phyloP scores from a whole-genome alignment of 2,888 invertebrate species.

The Erebia epiphron region DNA sequence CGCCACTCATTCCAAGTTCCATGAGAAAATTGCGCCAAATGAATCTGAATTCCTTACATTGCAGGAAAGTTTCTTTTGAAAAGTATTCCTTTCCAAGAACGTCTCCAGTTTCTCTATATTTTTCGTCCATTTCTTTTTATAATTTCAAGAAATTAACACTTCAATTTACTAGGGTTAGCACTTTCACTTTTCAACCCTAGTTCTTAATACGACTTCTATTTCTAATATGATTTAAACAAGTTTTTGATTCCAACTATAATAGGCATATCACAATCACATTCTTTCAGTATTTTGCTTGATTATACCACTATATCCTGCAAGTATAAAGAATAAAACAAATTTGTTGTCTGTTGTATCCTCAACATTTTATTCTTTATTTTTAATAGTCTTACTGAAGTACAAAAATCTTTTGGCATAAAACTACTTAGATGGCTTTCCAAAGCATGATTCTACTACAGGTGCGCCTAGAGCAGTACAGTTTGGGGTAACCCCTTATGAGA shows the following conservation, averaged over 20 bases:
- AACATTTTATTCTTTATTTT: no score
- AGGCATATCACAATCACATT: no score
- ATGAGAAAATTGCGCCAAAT: background rate
- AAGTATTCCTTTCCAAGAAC: background rate
- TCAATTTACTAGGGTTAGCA: no score
- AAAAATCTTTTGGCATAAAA: background rate
- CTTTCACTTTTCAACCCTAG: no score
- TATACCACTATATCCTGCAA: no score
- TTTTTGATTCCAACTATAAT: no score
- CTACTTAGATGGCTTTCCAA: background rate
- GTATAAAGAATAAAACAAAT: no score
- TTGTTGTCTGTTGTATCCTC: no score
- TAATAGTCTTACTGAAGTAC: background rate
- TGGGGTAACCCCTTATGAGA: constrained; percentile 27
- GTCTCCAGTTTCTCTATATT: background rate
- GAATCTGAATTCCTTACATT: background rate
- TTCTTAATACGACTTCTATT: no score
- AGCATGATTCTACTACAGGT: constrained; percentile 14
- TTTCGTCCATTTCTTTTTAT: background rate
- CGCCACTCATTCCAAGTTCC: background rate
- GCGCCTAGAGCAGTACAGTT: constrained; percentile 1
- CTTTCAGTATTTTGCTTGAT: no score
- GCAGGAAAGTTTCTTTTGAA: background rate
- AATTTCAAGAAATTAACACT: no score
- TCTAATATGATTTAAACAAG: no score